These are phyloP conservation scores for Leptinotarsa undecemlineata DNA, from an alignment of 1,140 invertebrate species.

Conservation along the genomic window DNA sequence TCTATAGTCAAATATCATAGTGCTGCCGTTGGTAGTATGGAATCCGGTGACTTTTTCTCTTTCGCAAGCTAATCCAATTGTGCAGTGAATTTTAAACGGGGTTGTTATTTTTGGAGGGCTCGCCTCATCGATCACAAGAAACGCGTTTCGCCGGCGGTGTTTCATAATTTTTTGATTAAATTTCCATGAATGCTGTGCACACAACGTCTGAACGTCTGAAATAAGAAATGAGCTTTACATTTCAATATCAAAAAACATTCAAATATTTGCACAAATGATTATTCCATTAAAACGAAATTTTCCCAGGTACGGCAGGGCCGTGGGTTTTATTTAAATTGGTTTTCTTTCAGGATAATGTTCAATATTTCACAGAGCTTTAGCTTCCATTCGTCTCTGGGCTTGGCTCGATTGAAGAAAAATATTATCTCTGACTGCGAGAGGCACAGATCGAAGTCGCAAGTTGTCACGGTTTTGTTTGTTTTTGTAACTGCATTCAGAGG, in stretches of 20 bases:
- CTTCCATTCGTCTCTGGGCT: constrained; percentile 8
- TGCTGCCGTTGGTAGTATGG: no score
- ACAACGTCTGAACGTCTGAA: constrained; percentile 46
- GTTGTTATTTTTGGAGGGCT: constrained; percentile 29
- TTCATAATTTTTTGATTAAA: constrained; percentile 56
- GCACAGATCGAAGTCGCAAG: constrained; percentile 38
- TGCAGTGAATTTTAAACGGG: constrained; percentile 24
- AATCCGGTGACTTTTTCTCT: constrained; percentile 3
- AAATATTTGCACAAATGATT: constrained; percentile 57
- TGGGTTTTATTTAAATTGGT: constrained; percentile 49
- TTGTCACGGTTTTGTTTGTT: constrained; percentile 42
- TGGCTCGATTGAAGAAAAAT: constrained; percentile 47
- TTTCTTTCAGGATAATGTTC: constrained; percentile 35
- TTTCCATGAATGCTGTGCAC: constrained; percentile 52
- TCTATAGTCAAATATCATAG: no score
- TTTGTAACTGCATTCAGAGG: constrained; percentile 30
- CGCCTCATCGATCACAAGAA: constrained; percentile 41
- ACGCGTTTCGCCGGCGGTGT: constrained; percentile 43
- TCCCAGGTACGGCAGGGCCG: constrained; percentile 49
- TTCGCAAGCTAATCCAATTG: constrained; percentile 27
- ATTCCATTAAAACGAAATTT: constrained; percentile 58
- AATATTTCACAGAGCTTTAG: constrained; percentile 39
- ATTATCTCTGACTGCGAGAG: constrained; percentile 45
- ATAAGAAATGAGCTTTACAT: constrained; percentile 52
- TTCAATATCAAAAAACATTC: constrained; percentile 56